Base-by-base conservation (phyloP, 1,140 invertebrate species). In the Himalopsyche phryganea region DNA sequence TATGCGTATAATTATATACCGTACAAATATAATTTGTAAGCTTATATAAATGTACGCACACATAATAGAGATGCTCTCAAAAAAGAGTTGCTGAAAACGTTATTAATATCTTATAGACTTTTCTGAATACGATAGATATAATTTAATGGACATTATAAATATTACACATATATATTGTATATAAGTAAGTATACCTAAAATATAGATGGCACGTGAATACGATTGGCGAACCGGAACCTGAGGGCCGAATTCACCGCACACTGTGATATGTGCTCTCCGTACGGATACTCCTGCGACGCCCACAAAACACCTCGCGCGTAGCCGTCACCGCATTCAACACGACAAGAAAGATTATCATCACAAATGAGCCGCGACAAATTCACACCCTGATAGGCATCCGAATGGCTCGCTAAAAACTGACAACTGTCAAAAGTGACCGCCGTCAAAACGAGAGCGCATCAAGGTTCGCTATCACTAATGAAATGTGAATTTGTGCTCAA, bases 41-140 rank as follows among this genome's bases (percentile, higher is more conserved):
- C 23, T 5, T 28, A 28, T 28, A 28, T 28, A 28, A 28, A 28
- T 28, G 3, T 28, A 28, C 23, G 23, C 23, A 28, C 9, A 28
- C 9, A 28, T 28, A 28, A 28, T 28, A 28, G 23, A 28, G 72
- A 76, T 73, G 76, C 75, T 78, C 76, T 77, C 73, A 78, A 78
- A 78, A 78, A 74, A 78, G 76, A 73, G 77, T 76, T 77, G 72
- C 71, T 71, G 74, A 71, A 76, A 76, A 76, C 72, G n/a, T n/a
- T n/a, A 73, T 75, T 77, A 74, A 28, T 74, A 73, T 73, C 74
- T 76, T 76, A 77, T 72, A 75, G 74, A 76, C 74, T 75, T 75
- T 75, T 78, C 73, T 75, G 73, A 76, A 77, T 74, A 76, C 72
- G 75, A 74, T 78, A 78, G 76, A 78, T 77, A 78, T 72, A 64